Base-by-base conservation (phyloP, 2,797 vertebrate genomes). In the Nyctibius grandis region DNA sequence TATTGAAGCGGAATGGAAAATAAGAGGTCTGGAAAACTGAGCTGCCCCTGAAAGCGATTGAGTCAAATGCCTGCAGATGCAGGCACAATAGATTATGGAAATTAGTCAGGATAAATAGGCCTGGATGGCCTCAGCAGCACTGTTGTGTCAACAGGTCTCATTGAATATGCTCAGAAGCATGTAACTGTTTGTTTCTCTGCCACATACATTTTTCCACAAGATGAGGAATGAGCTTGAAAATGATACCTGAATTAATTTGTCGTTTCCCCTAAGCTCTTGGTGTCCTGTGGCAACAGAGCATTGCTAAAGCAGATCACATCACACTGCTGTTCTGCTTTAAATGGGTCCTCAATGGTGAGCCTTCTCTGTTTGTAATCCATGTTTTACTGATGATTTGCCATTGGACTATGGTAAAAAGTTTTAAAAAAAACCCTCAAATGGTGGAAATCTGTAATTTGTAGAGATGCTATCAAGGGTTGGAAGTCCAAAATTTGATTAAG, bases 131-230 rank as follows among this genome's bases (percentile, higher is more conserved):
- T 86, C 47, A 11, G 70, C 85, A 75, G 60, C 69, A 15, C 57
- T 60, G 5, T 12, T 22, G 76, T 89, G 88, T 70, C 82, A 59
- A 38, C 2, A 1, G 60, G 56, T 40, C 76, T 90, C 76, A 48
- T 33, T 85, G 76, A 56, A 75, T 75, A 68, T 57, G 73, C 85
- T 81, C 61, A 51, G 31, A 81, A 77, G 75, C 69, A 34, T 42
- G 23, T 12, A 94, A 19, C 40, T 90, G 60, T 79, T 94, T 93
- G 85, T 88, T 81, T 70, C 80, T 67, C 69, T 95, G 88, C 93
- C 65, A 74, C 64, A 4, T 38, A 17, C 22, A 13, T 63, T 93
- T 70, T 57, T 48, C 45, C 74, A 56, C 61, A 36, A 48, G 83
- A 34, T 90, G 83, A 95, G 40, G 53, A 94, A 75, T 9, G 42